Evolutionary conservation across 30 jellyfish, hydroid and myxozoan genomes (phyloP), one percentile per base, ranked within the genome.

Genomic region (Chironex yamaguchii): DNA sequence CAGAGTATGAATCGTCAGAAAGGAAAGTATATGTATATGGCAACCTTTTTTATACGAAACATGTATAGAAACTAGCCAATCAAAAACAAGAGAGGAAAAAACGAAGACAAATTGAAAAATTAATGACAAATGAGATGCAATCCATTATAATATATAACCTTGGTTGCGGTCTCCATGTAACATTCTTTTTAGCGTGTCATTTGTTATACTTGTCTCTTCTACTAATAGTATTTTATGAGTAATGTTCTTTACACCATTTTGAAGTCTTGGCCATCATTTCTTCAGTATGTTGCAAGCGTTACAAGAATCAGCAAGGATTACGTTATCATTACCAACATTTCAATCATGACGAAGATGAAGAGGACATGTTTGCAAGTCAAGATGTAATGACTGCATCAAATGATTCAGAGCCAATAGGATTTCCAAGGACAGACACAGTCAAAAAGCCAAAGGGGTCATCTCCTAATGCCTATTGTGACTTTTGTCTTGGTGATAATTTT

Each of bases 281-380:
- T 74, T 12, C 71, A 93, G 98, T 93, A 9, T 93, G 98, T 67
- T 71, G 80, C 58, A 93, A 88, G 68, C 96, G 98, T 12, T 93
- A 93, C 89, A 93, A 93, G 62, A 93, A 88, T 83, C 87, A 90
- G n/a, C 97, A 88, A 87, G 98, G 98, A 28, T 77, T 93, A 17
- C 93, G 98, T 2, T 88, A 93, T 64, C 98, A 93, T 50, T 93
- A 93, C 79, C 97, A 93, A 75, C 98, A 93, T 64, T 85, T 53
- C 71, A 93, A 93, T 52, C 98, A 93, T 68, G 98, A 93, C 71
- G 86, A 90, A 25, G 88, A 85, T 28, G 98, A 87, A 42, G 89
- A 64, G 24, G 25, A 49, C 2, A 62, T 33, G 34, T 51, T 29
- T 23, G 67, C 73, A 4, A 69, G 63, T 26, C 89, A 81, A 1